A percentile compares a stretch with the other conserved stretches of the same genome.
These are phyloP conservation scores for Marisa cornuarietis DNA, from an alignment of 1,140 invertebrate genomes.

Conservation along the genomic window DNA sequence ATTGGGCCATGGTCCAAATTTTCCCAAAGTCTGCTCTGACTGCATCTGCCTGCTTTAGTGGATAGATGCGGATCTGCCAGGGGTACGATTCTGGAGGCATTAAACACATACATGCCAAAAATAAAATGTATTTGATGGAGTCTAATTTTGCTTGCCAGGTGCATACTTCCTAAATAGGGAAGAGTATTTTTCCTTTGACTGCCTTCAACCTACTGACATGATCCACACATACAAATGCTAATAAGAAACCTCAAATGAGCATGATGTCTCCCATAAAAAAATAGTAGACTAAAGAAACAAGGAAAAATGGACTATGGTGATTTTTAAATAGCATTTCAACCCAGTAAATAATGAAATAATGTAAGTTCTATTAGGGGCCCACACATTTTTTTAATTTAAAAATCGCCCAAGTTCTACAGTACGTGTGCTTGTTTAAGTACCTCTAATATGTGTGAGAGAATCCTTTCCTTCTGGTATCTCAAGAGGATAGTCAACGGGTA, in stretches of 20 bases:
- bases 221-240: no score
- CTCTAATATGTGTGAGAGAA: conserved; percentile 4
- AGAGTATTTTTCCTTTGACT: no score
- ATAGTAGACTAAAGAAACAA: neutral
- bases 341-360: neutral
- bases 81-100: conserved; percentile 1
- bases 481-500: neutral
- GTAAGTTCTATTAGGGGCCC: neutral
- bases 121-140: neutral
- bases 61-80: conserved; percentile 18
- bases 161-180: no score
- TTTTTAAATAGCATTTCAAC: neutral
- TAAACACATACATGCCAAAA: neutral
- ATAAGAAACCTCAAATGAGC: no score
- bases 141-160: neutral
- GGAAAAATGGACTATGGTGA: neutral
- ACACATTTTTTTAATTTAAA: neutral
- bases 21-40: conserved; percentile 8
- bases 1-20: conserved; percentile 16
- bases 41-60: conserved; percentile 1
- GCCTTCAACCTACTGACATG: no score
- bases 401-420: neutral
- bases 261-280: neutral
- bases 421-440: neutral
- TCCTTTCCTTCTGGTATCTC: conserved; percentile 20